A percentile compares a stretch with the other conserved stretches of the same genome.
Evolutionary conservation across 2,113 vertebrate genomes (phyloP).

Genomic region (Zeus faber): DNA sequence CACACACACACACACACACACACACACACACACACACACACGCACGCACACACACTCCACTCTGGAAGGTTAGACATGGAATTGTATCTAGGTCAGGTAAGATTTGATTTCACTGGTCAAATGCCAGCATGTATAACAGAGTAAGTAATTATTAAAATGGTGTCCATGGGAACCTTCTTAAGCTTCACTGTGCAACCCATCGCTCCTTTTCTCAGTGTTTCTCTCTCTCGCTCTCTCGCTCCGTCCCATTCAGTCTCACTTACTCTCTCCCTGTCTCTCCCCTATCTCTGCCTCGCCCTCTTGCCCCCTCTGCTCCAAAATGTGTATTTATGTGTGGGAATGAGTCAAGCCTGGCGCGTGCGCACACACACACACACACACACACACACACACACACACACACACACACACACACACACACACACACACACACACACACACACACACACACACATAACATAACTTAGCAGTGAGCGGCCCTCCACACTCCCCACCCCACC

Average conservation of each 20-base stretch:
- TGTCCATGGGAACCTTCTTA: background rate
- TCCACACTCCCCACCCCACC: too few relatives aligned
- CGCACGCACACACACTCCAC: too few relatives aligned
- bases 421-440: slow-evolving; percentile 2
- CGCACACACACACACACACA: slow-evolving; percentile 5
- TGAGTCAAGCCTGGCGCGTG: background rate
- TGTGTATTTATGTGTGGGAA: background rate
- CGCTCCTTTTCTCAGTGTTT: too few relatives aligned
- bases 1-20: background rate
- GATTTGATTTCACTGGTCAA: slow-evolving; percentile 22
- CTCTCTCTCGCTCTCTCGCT: too few relatives aligned
- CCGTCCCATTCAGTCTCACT: too few relatives aligned
- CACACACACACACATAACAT: slow-evolving; percentile 7
- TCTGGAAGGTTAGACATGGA: slow-evolving; percentile 4
- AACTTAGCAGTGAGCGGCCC: too few relatives aligned
- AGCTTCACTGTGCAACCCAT: too few relatives aligned
- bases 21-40: background rate
- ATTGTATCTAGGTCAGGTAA: slow-evolving; percentile 31
- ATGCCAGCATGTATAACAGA: background rate
- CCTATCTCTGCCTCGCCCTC: too few relatives aligned
- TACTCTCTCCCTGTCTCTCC: too few relatives aligned
- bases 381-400: slow-evolving; percentile 9
- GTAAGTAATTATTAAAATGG: slow-evolving; percentile 1
- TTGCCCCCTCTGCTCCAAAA: too few relatives aligned
- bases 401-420: slow-evolving; percentile 1